These are phyloP conservation scores for Lasioglossum morio DNA, from an alignment of 2,888 invertebrate species.

Conservation along the genomic window DNA sequence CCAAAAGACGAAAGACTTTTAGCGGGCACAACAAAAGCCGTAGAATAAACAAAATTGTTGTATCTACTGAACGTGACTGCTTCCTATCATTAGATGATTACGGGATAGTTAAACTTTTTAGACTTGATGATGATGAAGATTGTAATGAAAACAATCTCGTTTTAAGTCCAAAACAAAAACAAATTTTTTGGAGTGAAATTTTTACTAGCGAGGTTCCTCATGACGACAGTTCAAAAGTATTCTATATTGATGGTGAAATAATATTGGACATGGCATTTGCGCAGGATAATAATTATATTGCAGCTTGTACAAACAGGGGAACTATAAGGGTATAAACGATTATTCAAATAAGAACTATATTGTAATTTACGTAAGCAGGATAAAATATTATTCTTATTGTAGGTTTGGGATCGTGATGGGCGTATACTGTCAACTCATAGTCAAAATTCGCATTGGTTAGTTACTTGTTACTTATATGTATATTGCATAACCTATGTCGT, in stretches of 20 bases:
- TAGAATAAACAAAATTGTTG: slow-evolving; percentile 84
- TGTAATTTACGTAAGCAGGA: not conserved
- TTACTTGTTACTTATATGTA: slow-evolving; percentile 18
- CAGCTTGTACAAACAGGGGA: slow-evolving; percentile 77
- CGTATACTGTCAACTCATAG: slow-evolving; percentile 43
- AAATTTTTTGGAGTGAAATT: slow-evolving; percentile 75
- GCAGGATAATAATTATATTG: slow-evolving; percentile 72
- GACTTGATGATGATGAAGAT: slow-evolving; percentile 65
- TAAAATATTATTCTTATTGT: slow-evolving; percentile 39
- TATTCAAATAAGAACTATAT: slow-evolving; percentile 16
- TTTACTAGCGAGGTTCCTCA: slow-evolving; percentile 66
- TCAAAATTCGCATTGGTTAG: slow-evolving; percentile 55
- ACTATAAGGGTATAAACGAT: slow-evolving; percentile 72
- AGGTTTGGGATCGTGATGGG: slow-evolving; percentile 79
- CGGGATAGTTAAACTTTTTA: slow-evolving; percentile 87
- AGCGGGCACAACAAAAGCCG: slow-evolving; percentile 69
- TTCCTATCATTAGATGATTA: slow-evolving; percentile 87
- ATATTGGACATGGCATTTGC: slow-evolving; percentile 78
- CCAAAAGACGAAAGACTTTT: slow-evolving; percentile 85
- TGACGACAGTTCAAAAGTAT: slow-evolving; percentile 75
- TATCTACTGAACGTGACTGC: slow-evolving; percentile 85
- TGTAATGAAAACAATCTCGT: slow-evolving; percentile 50
- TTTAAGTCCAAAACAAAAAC: slow-evolving; percentile 79
- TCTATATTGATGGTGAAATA: slow-evolving; percentile 69
- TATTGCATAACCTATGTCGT: not conserved